Percentiles rank a stretch among this genome's conserved stretches.
These are phyloP conservation scores for Cladorhizidae sp. DNA, from an alignment of 37 sponge, comb jelly and placozoan genomes.

Conservation along the genomic window DNA sequence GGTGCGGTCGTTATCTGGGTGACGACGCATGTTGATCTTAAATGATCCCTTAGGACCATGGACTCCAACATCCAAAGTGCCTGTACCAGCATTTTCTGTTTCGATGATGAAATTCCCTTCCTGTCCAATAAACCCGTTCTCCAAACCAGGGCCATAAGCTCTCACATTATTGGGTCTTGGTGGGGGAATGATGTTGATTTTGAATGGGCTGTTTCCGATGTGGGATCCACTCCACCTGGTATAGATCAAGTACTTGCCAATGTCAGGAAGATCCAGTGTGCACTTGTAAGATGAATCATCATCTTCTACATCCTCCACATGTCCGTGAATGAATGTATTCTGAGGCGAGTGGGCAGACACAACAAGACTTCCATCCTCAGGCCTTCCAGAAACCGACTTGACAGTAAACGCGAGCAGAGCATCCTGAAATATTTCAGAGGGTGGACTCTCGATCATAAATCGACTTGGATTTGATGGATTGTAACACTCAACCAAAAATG, in stretches of 20 bases:
- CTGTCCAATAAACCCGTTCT: conserved; percentile 60
- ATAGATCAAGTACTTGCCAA: conserved; percentile 55
- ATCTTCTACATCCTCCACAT: background rate
- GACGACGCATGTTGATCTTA: conserved; percentile 62
- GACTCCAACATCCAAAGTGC: conserved; percentile 55
- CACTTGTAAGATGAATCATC: conserved; percentile 22
- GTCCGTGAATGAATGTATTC: conserved; percentile 21
- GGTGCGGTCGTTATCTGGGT: conserved; percentile 47
- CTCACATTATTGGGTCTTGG: conserved; percentile 40
- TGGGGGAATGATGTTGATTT: conserved; percentile 48
- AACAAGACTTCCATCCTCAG: conserved; percentile 41
- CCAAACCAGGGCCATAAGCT: conserved; percentile 58
- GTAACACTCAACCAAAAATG: conserved; percentile 74
- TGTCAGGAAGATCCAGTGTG: conserved; percentile 24
- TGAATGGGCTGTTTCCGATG: conserved; percentile 81
- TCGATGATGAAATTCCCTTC: conserved; percentile 73
- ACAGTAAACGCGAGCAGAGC: conserved; percentile 44
- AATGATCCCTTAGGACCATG: conserved; percentile 75
- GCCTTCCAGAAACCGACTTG: conserved; percentile 1
- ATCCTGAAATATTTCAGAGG: conserved; percentile 27
- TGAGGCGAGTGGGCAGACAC: conserved; percentile 45
- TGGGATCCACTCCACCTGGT: conserved; percentile 73
- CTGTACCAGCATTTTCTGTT: conserved; percentile 56
- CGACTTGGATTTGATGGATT: conserved; percentile 44
- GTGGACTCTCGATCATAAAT: conserved; percentile 19